A percentile compares a stretch with the other conserved stretches of the same genome.
Conservation (phyloP, 2,113 vertebrate species). For the Procavia capensis region DNA sequence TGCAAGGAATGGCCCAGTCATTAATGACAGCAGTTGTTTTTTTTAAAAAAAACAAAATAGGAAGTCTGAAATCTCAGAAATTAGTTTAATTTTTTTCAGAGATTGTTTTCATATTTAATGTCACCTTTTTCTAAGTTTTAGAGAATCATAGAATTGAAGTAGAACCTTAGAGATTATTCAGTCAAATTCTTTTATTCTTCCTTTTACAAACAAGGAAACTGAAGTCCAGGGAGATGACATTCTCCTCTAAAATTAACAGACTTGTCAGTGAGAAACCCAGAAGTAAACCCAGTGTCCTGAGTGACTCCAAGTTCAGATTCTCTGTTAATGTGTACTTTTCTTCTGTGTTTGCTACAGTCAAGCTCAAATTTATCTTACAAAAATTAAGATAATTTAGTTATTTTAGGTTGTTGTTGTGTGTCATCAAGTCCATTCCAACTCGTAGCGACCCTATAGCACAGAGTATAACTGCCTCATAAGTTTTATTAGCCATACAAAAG, state of each 20-base stretch:
- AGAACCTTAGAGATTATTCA: neutral
- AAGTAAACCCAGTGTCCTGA: neutral
- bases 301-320: neutral
- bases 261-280: neutral
- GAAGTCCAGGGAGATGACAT: neutral
- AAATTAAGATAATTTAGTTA: conserved; percentile 19
- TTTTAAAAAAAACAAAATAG: neutral
- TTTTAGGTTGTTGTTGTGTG: neutral
- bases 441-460: too few relatives aligned
- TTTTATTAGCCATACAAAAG: too few relatives aligned
- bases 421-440: too few relatives aligned
- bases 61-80: neutral
- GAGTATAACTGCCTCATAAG: too few relatives aligned
- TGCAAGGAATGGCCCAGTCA: neutral
- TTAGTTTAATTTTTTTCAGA: conserved; percentile 2
- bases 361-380: neutral
- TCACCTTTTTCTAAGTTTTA: neutral
- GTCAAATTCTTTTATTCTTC: neutral
- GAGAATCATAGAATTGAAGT: neutral
- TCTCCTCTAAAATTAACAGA: conserved; percentile 16
- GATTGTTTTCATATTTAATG: conserved; percentile 24
- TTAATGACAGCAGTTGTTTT: neutral
- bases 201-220: conserved; percentile 7
- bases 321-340: neutral
- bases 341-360: conserved; percentile 27